Percentiles rank a stretch among this genome's conserved stretches.
phyloP scores from a whole-genome alignment of 2,888 invertebrate genomes.

The Campoplex nolae region DNA sequence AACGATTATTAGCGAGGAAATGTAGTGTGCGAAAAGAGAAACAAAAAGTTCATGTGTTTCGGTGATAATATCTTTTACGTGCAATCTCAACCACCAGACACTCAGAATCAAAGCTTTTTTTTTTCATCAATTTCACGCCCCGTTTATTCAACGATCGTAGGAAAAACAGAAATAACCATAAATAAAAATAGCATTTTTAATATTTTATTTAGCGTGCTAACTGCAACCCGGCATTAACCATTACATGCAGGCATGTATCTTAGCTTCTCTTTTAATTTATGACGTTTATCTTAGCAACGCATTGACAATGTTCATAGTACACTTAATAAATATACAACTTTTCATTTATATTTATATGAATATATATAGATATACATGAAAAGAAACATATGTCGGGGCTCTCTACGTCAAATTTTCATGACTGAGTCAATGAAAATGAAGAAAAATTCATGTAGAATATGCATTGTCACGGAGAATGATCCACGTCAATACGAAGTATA shows the following conservation, averaged over 20 bases:
- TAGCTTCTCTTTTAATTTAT: slow-evolving; percentile 70
- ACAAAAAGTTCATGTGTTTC: slow-evolving; percentile 4
- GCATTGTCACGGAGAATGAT: background rate
- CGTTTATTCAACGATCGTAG: background rate
- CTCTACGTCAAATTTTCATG: background rate
- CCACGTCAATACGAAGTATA: background rate
- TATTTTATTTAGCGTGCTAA: slow-evolving; percentile 22
- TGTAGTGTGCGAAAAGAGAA: background rate
- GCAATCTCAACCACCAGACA: slow-evolving; percentile 11
- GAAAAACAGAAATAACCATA: background rate
- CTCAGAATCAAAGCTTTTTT: slow-evolving; percentile 1
- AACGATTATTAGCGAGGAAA: slow-evolving; percentile 9
- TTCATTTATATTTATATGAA: slow-evolving; percentile 18
- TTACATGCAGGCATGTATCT: slow-evolving; percentile 74
- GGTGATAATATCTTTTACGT: slow-evolving; percentile 11
- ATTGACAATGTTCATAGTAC: slow-evolving; percentile 38
- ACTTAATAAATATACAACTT: background rate
- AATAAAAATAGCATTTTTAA: slow-evolving; percentile 5
- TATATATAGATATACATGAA: too few species aligned
- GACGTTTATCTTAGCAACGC: slow-evolving; percentile 48
- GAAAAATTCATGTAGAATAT: background rate
- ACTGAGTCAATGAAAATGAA: background rate
- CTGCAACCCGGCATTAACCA: slow-evolving; percentile 60
- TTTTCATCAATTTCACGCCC: background rate
- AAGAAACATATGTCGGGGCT: background rate